Conservation (phyloP, 2,797 vertebrate species). For the Serranus cabrilla region DNA sequence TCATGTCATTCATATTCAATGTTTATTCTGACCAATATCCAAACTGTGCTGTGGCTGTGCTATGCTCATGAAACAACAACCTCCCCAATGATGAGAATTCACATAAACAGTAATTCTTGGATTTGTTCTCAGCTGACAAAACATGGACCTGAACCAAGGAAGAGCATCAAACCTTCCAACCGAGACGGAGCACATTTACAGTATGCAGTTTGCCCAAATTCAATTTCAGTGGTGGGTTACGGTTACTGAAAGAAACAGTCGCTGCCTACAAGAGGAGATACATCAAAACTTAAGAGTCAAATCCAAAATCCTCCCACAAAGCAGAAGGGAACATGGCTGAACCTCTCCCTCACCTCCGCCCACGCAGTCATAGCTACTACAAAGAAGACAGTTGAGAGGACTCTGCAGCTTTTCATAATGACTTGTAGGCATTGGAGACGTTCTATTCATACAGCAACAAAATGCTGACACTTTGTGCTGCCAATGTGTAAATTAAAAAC, state of each 20-base stretch:
- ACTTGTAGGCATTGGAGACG: constrained; percentile 23
- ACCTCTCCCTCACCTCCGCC: constrained; percentile 54
- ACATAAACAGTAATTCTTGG: neutral
- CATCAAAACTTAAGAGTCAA: constrained; percentile 36
- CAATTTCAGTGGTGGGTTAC: neutral
- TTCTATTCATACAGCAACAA: constrained; percentile 23
- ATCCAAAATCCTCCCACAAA: constrained; percentile 48
- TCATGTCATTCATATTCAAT: constrained; percentile 13
- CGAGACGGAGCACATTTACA: neutral
- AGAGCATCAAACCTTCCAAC: neutral
- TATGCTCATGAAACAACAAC: neutral
- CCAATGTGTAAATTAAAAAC: constrained; percentile 9
- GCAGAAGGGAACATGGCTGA: constrained; percentile 43
- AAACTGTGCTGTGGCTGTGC: neutral
- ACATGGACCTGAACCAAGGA: neutral
- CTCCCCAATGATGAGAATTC: neutral
- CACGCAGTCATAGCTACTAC: constrained; percentile 40
- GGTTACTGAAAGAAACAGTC: neutral
- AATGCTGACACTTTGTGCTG: constrained; percentile 4
- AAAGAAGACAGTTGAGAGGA: constrained; percentile 34
- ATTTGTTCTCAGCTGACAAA: neutral
- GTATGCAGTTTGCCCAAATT: neutral
- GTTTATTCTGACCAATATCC: neutral
- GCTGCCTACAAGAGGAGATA: constrained; percentile 11
- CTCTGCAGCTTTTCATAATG: constrained; percentile 27